Base-by-base conservation (phyloP, 2,113 vertebrate species). In the Chloropsis cyanopogon region DNA sequence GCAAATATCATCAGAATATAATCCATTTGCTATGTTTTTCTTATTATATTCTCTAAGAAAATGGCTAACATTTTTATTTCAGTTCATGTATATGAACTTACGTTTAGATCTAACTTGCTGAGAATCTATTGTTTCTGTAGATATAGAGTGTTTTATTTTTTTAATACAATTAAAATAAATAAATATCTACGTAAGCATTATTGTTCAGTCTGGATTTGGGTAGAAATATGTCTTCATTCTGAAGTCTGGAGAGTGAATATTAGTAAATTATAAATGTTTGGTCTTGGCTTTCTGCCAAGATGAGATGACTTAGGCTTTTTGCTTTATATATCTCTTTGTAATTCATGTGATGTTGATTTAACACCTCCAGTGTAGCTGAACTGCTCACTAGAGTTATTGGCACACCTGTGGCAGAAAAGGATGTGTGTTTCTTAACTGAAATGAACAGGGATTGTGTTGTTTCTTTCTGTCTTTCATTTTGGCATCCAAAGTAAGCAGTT, bases 1-100 rank as follows among this genome's bases (percentile, higher is more conserved):
- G 46, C 53, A 95, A 87, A 92, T 87, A 89, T 64, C 53, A 91
- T 65, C 54, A 54, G 50, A 82, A 72, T 95, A 68, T 49, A 84
- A 84, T 75, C 20, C n/a, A 54, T 66, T 88, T 89, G n/a, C 44
- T 72, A 29, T 31, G 29, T 72, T 90, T 54, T 91, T 80, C 54
- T 88, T 19, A 35, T 59, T 83, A 68, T 76, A 33, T 50, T 14
- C 35, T 89, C 26, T 57, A 87, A 75, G 39, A 88, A 76, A 82
- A 83, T 25, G 29, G 54, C 46, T 65, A 65, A 39, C 13, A 53
- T 76, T 85, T 95, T 91, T 37, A 65, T 82, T 76, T 86, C 24
- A 25, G 28, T 89, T 92, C 29, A 42, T 56, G 14, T 47, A 6
- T 54, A 17, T 73, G 22, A 76, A 85, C 31, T 82, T 66, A 57